Evolutionary conservation across 2,797 vertebrate species (phyloP).

Genomic region (Sternotherus odoratus): DNA sequence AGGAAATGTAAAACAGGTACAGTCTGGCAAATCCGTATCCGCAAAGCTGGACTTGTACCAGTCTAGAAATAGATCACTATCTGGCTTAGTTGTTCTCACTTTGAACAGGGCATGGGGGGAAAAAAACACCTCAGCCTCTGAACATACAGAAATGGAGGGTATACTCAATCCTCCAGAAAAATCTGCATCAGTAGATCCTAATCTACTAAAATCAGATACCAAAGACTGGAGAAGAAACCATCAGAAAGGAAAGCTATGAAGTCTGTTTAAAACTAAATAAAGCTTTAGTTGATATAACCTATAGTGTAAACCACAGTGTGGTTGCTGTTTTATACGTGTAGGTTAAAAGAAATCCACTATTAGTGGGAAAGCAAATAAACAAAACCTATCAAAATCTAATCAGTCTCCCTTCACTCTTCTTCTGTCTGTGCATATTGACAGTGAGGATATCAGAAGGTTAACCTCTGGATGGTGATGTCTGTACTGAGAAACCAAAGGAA

Average conservation of each 20-base stretch:
- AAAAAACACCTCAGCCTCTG: neutral
- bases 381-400: neutral
- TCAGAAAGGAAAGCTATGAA: neutral
- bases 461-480: neutral
- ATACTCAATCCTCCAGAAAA: neutral
- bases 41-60: neutral
- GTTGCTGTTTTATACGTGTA: neutral
- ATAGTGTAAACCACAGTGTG: neutral
- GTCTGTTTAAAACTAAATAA: neutral
- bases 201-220: neutral
- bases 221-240: neutral
- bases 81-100: neutral
- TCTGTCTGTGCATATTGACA: accelerated
- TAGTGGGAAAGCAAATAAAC: neutral
- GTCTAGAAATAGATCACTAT: neutral
- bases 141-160: neutral
- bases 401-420: neutral
- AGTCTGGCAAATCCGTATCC: neutral
- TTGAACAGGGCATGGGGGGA: neutral
- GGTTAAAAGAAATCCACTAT: accelerated
- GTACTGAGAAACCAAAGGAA: neutral
- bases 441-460: neutral
- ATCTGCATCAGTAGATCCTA: neutral
- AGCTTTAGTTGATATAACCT: neutral
- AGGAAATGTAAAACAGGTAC: neutral